Evolutionary conservation across 2,888 invertebrate species (phyloP).

Genomic region (Scrobipalpa atriplicella): DNA sequence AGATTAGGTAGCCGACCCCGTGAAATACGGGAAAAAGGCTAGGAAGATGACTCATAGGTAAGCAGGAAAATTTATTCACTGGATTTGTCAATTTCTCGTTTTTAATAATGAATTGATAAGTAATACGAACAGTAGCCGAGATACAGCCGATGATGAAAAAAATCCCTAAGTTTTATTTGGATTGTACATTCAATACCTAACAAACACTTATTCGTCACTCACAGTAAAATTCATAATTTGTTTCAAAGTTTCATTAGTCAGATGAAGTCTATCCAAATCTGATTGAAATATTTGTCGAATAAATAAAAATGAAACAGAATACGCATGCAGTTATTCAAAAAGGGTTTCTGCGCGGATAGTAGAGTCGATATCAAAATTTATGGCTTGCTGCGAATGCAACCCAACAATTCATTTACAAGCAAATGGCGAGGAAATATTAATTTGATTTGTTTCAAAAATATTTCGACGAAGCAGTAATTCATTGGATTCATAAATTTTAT

Average conservation of each 20-base stretch:
- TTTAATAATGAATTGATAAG: no score
- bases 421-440: conserved; percentile 56
- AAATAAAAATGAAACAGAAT: conserved; percentile 53
- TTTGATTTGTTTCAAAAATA: conserved; percentile 26
- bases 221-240: neutral
- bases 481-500: neutral
- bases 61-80: no score
- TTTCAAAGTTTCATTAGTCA: neutral
- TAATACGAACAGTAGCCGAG: no score
- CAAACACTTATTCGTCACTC: no score
- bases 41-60: no score
- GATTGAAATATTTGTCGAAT: conserved; percentile 36
- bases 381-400: conserved; percentile 47
- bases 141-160: no score
- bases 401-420: conserved; percentile 42
- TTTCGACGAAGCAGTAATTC: neutral
- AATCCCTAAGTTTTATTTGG: no score
- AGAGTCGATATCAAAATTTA: conserved; percentile 54
- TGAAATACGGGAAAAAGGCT: no score
- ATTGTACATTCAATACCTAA: no score
- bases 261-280: neutral
- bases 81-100: no score
- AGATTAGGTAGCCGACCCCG: no score
- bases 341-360: conserved; percentile 49
- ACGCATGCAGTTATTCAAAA: conserved; percentile 47